These are phyloP conservation scores for Dimorphilus gyrociliatus DNA, from an alignment of 2,888 invertebrate species.

Conservation along the genomic window DNA sequence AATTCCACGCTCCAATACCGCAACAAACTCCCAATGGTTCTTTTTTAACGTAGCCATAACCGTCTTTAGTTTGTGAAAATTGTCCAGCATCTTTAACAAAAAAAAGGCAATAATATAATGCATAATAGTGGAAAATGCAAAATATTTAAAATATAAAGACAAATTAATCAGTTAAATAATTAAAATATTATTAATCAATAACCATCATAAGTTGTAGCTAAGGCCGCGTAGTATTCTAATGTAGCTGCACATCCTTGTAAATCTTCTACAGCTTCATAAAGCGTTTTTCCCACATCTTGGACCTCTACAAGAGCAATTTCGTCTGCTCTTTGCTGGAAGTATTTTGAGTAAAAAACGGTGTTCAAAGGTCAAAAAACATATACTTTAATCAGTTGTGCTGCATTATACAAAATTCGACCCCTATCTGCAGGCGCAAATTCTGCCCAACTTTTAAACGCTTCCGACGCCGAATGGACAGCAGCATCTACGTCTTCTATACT, in stretches of 20 bases:
- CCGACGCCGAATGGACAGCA: constrained; percentile 33
- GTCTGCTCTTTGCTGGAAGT: constrained; percentile 27
- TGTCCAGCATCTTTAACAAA: neutral
- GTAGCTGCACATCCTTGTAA: constrained; percentile 43
- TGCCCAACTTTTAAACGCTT: constrained; percentile 38
- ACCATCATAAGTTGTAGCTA: constrained; percentile 37
- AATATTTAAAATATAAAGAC: no score
- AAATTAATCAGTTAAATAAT: no score
- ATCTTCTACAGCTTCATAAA: constrained; percentile 43
- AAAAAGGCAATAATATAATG: neutral
- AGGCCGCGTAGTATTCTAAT: constrained; percentile 42
- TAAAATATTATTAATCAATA: neutral
- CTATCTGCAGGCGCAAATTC: constrained; percentile 35
- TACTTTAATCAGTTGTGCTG: constrained; percentile 36
- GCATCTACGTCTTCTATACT: constrained; percentile 32
- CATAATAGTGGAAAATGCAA: neutral
- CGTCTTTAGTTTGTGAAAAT: constrained; percentile 34
- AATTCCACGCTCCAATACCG: constrained; percentile 46
- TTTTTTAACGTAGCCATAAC: constrained; percentile 41
- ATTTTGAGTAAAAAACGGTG: no score
- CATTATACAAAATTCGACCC: constrained; percentile 35
- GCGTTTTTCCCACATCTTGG: constrained; percentile 44
- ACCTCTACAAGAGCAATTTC: constrained; percentile 29
- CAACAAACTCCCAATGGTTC: constrained; percentile 44
- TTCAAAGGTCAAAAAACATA: no score